phyloP scores from a whole-genome alignment of 1,140 invertebrate genomes.

The Melitaea cinxia region DNA sequence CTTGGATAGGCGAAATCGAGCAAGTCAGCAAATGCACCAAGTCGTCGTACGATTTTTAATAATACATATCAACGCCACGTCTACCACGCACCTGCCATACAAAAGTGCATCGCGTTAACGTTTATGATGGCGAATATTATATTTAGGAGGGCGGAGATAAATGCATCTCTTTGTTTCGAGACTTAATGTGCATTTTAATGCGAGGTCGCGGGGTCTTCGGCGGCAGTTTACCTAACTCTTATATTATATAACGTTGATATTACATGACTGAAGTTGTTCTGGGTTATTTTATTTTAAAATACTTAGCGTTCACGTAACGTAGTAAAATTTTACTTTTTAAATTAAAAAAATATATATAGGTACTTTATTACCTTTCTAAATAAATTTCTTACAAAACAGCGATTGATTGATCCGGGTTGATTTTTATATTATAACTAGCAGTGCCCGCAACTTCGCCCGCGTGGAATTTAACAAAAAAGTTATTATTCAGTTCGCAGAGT shows the following conservation, averaged over 20 bases:
- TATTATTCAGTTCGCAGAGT: too few relatives aligned
- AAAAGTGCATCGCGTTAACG: conserved; percentile 42
- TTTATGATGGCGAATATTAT: conserved; percentile 59
- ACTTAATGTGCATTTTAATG: conserved; percentile 60
- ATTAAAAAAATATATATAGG: too few relatives aligned
- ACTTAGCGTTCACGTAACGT: too few relatives aligned
- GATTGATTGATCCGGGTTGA: too few relatives aligned
- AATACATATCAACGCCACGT: neutral
- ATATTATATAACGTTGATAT: conserved; percentile 3
- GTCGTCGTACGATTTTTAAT: neutral
- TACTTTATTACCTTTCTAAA: too few relatives aligned
- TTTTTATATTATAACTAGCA: too few relatives aligned
- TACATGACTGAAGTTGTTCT: neutral
- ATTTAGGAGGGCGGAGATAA: conserved; percentile 58
- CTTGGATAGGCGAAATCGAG: too few relatives aligned
- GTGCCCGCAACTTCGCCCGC: too few relatives aligned
- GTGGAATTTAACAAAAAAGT: too few relatives aligned
- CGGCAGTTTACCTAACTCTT: conserved; percentile 6
- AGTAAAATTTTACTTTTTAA: too few relatives aligned
- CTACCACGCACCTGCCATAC: conserved; percentile 4
- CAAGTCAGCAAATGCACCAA: too few relatives aligned
- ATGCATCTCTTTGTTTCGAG: conserved; percentile 63
- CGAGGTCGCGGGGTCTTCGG: conserved; percentile 40
- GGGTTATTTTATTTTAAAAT: neutral
- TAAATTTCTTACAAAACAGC: too few relatives aligned